Evolutionary conservation across 2,797 vertebrate species (phyloP), one percentile per base, ranked within the genome.

Genomic region (Cyprinodon diabolis): DNA sequence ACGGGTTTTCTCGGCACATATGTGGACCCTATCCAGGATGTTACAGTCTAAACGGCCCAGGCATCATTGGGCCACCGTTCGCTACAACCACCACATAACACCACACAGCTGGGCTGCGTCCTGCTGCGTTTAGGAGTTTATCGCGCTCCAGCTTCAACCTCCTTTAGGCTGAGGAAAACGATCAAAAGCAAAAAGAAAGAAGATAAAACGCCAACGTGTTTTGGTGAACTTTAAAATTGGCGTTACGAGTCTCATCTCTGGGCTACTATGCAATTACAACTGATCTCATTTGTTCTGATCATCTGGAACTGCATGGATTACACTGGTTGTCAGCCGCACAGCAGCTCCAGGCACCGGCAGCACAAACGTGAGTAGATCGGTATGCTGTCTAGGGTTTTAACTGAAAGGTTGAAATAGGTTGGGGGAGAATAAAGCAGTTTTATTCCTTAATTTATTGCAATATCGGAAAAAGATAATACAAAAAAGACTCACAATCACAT

Each of bases 251-350:
- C 95, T 93, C 94, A 91, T 89, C 93, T 95, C 92, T 92, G 96
- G 97, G 96, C 97, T 98, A 99, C 97, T 99, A 99, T 99, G 98
- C 98, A 97, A 97, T 97, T 99, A 96, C 97, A 97, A 98, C 95
- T 98, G 95, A 93, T 99, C 93, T 96, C 96, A 96, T 97, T 97
- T 95, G 95, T 97, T 96, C 96, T 97, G 95, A 97, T 98, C 96
- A 97, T 98, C 96, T 97, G 96, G 96, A 96, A 98, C 97, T 97
- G 96, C 95, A 96, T 98, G 97, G 97, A 99, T 96, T 97, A 97
- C 96, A 96, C 96, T 95, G 95, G 95, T 94, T 96, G 96, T 96
- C 98, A 98, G 94, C 95, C 97, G 93, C 95, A 97, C 92, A 94
- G 96, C 92, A 94, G 96, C 95, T 95, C 97, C 93, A 95, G 96